phyloP scores from a whole-genome alignment of 2,888 invertebrate species.

The Nemoura dubitans region DNA sequence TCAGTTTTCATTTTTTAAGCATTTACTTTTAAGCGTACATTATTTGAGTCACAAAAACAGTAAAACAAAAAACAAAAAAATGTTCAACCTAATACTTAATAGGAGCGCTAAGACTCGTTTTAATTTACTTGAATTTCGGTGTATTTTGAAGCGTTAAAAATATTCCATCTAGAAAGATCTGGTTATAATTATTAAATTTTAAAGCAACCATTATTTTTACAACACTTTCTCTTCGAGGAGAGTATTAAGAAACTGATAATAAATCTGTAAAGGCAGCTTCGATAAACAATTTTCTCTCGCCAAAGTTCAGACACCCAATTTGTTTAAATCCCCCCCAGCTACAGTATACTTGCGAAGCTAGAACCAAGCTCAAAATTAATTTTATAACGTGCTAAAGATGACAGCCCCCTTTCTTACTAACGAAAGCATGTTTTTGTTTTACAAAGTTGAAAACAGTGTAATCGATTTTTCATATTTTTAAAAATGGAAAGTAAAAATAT shows the following conservation, averaged over 20 bases:
- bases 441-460: not conserved
- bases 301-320: not conserved
- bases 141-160: no score
- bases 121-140: no score
- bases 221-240: not conserved
- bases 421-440: slow-evolving; percentile 14
- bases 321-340: not conserved
- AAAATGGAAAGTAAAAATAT: not conserved
- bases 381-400: slow-evolving; percentile 1
- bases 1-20: not conserved
- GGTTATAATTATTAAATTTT: no score
- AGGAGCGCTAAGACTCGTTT: no score
- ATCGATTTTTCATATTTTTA: not conserved
- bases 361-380: not conserved
- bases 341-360: not conserved
- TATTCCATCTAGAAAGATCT: no score
- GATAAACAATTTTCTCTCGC: slow-evolving; percentile 8
- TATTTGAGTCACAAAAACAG: no score
- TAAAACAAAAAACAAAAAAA: no score
- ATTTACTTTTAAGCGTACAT: no score
- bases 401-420: not conserved
- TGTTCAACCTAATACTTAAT: no score
- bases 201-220: no score
- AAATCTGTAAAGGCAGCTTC: not conserved
- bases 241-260: not conserved